phyloP scores from a whole-genome alignment of 2,113 vertebrate genomes.

The Scophthalmus maximus region DNA sequence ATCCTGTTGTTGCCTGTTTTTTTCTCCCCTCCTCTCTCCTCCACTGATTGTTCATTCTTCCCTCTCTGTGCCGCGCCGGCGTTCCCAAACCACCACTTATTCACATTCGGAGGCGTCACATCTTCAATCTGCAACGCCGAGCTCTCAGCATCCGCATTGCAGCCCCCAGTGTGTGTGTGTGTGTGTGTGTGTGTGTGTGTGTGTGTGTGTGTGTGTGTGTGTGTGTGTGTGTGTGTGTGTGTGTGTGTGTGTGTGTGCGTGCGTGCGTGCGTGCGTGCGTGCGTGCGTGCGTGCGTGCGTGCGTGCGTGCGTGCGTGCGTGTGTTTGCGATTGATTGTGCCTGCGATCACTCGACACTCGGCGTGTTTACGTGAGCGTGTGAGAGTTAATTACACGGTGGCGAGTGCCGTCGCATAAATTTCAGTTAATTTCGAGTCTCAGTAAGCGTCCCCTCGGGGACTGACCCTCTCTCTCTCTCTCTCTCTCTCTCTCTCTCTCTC shows the following conservation, averaged over 20 bases:
- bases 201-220: slow-evolving; percentile 35
- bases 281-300: slow-evolving; percentile 32
- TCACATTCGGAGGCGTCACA: slow-evolving; percentile 23
- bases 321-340: neutral
- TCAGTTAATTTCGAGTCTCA: slow-evolving; percentile 47
- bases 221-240: slow-evolving; percentile 32
- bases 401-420: slow-evolving; percentile 24
- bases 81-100: slow-evolving; percentile 7
- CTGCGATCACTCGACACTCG: too few relatives aligned
- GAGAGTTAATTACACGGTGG: slow-evolving; percentile 44
- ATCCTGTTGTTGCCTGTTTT: neutral
- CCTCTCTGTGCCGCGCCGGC: neutral
- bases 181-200: slow-evolving; percentile 11
- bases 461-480: neutral
- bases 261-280: neutral
- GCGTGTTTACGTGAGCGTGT: neutral
- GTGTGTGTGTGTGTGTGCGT: neutral
- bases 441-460: slow-evolving; percentile 24
- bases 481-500: neutral
- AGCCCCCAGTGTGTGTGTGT: neutral
- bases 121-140: slow-evolving; percentile 16
- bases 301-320: slow-evolving; percentile 32
- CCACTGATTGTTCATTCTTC: neutral
- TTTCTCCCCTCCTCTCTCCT: neutral
- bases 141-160: slow-evolving; percentile 18